Evolutionary conservation across 2,888 invertebrate genomes (phyloP), one percentile per base, ranked within the genome.

Genomic region (Bombylius major): DNA sequence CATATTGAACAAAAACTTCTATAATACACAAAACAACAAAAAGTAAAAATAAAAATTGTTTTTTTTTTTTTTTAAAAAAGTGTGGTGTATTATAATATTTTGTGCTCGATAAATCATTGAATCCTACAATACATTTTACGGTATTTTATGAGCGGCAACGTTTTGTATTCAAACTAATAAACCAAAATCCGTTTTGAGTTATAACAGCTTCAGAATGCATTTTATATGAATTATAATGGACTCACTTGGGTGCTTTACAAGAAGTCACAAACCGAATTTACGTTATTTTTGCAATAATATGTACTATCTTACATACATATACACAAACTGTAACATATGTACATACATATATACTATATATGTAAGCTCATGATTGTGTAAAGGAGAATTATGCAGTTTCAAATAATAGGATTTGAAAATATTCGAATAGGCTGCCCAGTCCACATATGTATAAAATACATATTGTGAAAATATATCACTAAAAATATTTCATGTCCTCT

Each of bases 161-260:
- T 58, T 58, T 57, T 59, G 58, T 59, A 39, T 53, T 45, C 51
- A 36, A 47, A 54, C 68, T 70, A 70, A 72, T 71, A 71, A 71
- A 71, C 68, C 68, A 70, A 72, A 73, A 72, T 72, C 70, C 69
- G 68, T 70, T 71, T 70, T 70, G 70, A 72, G 69, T 71, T 73
- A 71, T 73, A 51, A 51, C 55, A 51, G 51, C 13, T 45, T 14
- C 54, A 55, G 50, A 50, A 55, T 55, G 54, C 50, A 49, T 45
- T 8, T 36, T 8, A 36, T 36, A 45, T 46, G 50, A 55, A 55
- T 50, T 50, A 55, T 55, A 55, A 55, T 51, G 50, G 55, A 47
- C 55, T 51, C 55, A 50, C 55, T 46, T 55, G 55, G 50, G 55
- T 51, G 55, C 55, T 42, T 42, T 42, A 23, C 11, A 42, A 42